Percentiles rank a stretch among this genome's conserved stretches.
Evolutionary conservation across 2,113 vertebrate genomes (phyloP).

Genomic region (Pionites leucogaster): DNA sequence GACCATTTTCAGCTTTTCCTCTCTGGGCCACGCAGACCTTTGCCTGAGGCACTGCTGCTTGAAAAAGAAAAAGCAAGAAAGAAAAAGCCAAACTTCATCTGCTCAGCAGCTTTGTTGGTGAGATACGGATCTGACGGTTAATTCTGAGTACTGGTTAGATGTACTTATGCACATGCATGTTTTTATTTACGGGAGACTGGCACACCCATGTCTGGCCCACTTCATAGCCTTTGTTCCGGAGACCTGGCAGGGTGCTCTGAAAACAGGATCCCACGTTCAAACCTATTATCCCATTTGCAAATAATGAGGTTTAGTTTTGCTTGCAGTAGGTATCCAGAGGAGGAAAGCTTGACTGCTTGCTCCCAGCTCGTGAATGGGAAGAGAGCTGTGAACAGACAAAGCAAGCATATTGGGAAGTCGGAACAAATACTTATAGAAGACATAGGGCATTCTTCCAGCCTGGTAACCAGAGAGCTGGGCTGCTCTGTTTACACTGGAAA

Average conservation of each 20-base stretch:
- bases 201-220: conserved; percentile 41
- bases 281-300: background rate
- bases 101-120: background rate
- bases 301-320: conserved; percentile 1
- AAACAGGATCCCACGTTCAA: background rate
- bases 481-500: conserved; percentile 20
- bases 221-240: conserved; percentile 3
- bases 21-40: background rate
- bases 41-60: background rate
- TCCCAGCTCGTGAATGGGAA: background rate
- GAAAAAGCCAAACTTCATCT: background rate
- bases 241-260: background rate
- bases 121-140: conserved; percentile 33
- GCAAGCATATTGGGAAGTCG: background rate
- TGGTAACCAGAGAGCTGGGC: background rate
- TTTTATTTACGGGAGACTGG: conserved; percentile 39
- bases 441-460: background rate
- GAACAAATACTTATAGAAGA: background rate
- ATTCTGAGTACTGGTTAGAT: conserved; percentile 17
- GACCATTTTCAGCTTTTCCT: conserved; percentile 25
- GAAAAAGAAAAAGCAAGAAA: background rate
- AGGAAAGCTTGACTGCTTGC: background rate
- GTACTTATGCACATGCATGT: background rate
- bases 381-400: conserved; percentile 25
- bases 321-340: background rate